A percentile compares a stretch with the other conserved stretches of the same genome.
Conservation (phyloP, 2,888 invertebrate genomes). For the Calameuta idolon region DNA sequence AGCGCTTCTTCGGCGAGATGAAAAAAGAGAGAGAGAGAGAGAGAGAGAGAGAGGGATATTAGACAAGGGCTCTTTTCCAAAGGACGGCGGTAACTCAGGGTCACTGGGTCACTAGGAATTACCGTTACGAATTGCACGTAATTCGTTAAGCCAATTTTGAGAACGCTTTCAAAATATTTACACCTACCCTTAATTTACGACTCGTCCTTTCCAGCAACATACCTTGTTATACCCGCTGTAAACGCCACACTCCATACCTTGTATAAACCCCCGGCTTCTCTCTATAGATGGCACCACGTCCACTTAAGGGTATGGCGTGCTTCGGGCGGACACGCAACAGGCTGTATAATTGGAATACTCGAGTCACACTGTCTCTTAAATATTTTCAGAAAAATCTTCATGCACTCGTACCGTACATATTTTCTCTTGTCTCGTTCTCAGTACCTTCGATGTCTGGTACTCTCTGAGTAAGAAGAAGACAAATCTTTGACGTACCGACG, state of each 20-base stretch:
- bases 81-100: constrained; percentile 16
- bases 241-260: background rate
- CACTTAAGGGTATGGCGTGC: background rate
- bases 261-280: background rate
- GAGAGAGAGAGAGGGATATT: background rate
- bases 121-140: constrained; percentile 46
- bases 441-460: background rate
- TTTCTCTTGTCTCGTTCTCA: background rate
- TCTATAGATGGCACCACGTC: background rate
- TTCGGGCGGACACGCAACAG: background rate
- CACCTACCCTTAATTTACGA: constrained; percentile 26
- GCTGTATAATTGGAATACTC: background rate
- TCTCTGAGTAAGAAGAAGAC: too few species aligned
- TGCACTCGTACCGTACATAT: background rate
- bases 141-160: constrained; percentile 23
- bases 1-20: background rate
- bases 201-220: background rate
- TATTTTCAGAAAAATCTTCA: background rate
- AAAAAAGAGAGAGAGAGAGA: too few species aligned
- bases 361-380: background rate
- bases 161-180: constrained; percentile 44
- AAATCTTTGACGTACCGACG: background rate
- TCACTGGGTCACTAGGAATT: constrained; percentile 44
- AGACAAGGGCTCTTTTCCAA: background rate
- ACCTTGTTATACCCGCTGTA: background rate